phyloP scores from a whole-genome alignment of 2,888 invertebrate genomes.

The Amitus sp. region DNA sequence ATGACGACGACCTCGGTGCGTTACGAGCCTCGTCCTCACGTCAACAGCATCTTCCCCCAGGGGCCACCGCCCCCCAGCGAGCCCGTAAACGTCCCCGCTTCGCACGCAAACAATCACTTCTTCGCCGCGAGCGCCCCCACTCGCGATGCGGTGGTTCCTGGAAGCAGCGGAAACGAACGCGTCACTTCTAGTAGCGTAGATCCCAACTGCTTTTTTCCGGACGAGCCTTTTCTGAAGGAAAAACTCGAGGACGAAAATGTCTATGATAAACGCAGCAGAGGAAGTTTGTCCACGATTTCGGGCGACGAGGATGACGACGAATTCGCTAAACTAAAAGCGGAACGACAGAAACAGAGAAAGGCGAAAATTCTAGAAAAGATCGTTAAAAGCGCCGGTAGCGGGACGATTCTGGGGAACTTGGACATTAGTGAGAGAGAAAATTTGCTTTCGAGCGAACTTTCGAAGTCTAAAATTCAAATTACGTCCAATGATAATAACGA shows the following conservation, averaged over 20 bases:
- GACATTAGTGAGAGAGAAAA: conserved; percentile 48
- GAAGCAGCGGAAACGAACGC: conserved; percentile 13
- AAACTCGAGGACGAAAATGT: conserved; percentile 39
- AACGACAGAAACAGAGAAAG: conserved; percentile 76
- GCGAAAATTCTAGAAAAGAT: conserved; percentile 72
- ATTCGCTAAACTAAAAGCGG: conserved; percentile 75
- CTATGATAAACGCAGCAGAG: conserved; percentile 34
- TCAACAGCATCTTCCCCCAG: conserved; percentile 58
- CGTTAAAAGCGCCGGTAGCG: conserved; percentile 70
- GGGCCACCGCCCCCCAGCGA: conserved; percentile 72
- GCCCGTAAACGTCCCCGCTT: conserved; percentile 73
- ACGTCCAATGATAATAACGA: background rate
- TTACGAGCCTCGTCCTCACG: conserved; percentile 64
- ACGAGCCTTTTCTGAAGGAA: background rate
- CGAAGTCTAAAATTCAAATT: background rate
- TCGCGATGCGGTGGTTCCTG: conserved; percentile 28
- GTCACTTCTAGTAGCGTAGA: conserved; percentile 14
- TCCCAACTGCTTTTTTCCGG: conserved; percentile 12
- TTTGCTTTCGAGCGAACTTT: conserved; percentile 48
- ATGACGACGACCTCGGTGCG: conserved; percentile 81
- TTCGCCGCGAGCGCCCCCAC: conserved; percentile 58
- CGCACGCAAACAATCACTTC: conserved; percentile 40
- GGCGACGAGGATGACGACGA: conserved; percentile 69
- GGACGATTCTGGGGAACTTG: conserved; percentile 36
- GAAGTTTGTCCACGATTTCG: conserved; percentile 43